Percentiles rank a stretch among this genome's conserved stretches.
phyloP scores from a whole-genome alignment of 2,888 invertebrate genomes.

The Archaeoteleia sp. region DNA sequence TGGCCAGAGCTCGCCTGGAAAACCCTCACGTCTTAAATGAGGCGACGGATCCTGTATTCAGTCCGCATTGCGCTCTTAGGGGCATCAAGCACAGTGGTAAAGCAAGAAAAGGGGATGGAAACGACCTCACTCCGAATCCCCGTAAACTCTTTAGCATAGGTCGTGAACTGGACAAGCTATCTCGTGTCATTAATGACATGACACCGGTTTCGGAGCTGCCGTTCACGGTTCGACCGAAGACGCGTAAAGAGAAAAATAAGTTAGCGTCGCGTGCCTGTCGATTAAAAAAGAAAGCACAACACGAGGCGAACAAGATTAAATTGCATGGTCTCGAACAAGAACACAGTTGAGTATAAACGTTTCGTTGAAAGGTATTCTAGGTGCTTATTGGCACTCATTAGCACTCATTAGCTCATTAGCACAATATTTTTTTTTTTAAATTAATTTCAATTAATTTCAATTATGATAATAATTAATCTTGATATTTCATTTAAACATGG shows the following conservation, averaged over 20 bases:
- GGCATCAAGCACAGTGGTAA: slow-evolving; percentile 95
- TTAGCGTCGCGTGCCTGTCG: slow-evolving; percentile 97
- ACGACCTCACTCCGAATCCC: slow-evolving; percentile 97
- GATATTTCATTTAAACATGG: too few relatives aligned
- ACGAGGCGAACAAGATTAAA: slow-evolving; percentile 98
- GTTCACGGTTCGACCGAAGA: slow-evolving; percentile 90
- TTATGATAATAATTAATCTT: too few relatives aligned
- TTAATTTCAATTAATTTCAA: too few relatives aligned
- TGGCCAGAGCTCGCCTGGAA: slow-evolving; percentile 88
- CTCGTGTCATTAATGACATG: slow-evolving; percentile 95
- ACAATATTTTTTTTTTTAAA: neutral
- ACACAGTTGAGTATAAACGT: slow-evolving; percentile 81
- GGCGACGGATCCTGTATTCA: slow-evolving; percentile 97
- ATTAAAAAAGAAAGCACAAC: slow-evolving; percentile 98
- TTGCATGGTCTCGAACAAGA: slow-evolving; percentile 94
- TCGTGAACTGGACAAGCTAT: slow-evolving; percentile 92
- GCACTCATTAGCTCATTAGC: slow-evolving; percentile 1
- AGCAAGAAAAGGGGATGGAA: slow-evolving; percentile 97
- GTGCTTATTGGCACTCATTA: slow-evolving; percentile 8
- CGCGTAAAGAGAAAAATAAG: slow-evolving; percentile 98
- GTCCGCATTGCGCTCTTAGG: slow-evolving; percentile 91
- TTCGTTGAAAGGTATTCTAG: neutral
- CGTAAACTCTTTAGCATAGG: slow-evolving; percentile 93
- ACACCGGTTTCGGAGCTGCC: slow-evolving; percentile 95
- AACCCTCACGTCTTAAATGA: slow-evolving; percentile 95